Percentiles rank a stretch among this genome's conserved stretches.
These are phyloP conservation scores for Sinocyclocheilus maitianheensis DNA, from an alignment of 2,113 vertebrate genomes.

Conservation along the genomic window DNA sequence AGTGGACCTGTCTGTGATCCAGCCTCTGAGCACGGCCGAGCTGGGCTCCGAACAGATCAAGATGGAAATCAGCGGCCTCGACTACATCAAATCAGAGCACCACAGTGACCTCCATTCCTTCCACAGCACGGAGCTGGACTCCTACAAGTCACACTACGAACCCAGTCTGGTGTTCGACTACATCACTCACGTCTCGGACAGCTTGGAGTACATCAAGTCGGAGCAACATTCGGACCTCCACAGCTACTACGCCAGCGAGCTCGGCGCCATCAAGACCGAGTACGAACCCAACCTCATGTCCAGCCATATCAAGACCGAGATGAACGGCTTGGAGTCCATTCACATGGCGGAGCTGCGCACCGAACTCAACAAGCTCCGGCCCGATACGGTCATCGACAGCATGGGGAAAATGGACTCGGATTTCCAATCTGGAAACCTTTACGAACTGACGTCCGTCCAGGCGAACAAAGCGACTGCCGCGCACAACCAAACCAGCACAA, in stretches of 20 bases:
- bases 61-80: constrained; percentile 82
- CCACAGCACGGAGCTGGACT: constrained; percentile 72
- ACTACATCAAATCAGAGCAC: constrained; percentile 80
- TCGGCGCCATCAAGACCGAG: constrained; percentile 67
- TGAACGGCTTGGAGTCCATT: constrained; percentile 78
- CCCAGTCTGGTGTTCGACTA: constrained; percentile 78
- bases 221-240: constrained; percentile 79
- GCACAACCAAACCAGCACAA: constrained; percentile 52
- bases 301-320: constrained; percentile 62
- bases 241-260: constrained; percentile 76
- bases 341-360: constrained; percentile 80
- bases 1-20: constrained; percentile 78
- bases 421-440: constrained; percentile 63
- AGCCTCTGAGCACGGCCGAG: constrained; percentile 77
- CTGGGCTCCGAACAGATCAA: constrained; percentile 78
- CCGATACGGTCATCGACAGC: constrained; percentile 70
- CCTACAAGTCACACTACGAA: constrained; percentile 78
- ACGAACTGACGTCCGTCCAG: constrained; percentile 64
- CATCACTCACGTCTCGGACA: constrained; percentile 78
- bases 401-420: constrained; percentile 69
- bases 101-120: constrained; percentile 67
- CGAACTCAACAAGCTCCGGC: constrained; percentile 80
- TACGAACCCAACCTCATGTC: constrained; percentile 68
- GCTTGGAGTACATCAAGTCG: constrained; percentile 78
- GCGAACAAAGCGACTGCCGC: constrained; percentile 48